Conservation (phyloP, 2,888 invertebrate genomes). For the Thelaira solivaga region DNA sequence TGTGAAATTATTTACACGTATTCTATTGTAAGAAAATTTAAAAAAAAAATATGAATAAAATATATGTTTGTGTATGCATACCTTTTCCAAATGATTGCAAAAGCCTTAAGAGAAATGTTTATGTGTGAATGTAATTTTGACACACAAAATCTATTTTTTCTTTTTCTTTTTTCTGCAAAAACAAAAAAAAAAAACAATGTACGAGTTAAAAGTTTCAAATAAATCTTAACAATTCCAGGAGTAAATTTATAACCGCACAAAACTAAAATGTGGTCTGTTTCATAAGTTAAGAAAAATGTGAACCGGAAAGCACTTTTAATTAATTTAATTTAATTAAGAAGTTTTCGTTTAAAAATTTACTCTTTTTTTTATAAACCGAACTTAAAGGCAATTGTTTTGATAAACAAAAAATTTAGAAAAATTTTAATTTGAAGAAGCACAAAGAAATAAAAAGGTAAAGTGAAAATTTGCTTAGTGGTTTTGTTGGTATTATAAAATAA, state of each 20-base stretch:
- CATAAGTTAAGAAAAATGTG: neutral
- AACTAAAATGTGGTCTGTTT: neutral
- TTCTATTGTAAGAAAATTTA: neutral
- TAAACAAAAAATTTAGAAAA: too few relatives aligned
- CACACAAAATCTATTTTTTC: neutral
- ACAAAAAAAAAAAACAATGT: neutral
- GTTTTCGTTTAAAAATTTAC: too few relatives aligned
- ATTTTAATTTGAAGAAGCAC: too few relatives aligned
- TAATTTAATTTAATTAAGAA: too few relatives aligned
- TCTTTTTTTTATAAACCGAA: too few relatives aligned
- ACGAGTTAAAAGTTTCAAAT: conserved; percentile 28
- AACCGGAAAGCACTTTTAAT: neutral
- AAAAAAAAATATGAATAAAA: neutral
- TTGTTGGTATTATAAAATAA: too few relatives aligned
- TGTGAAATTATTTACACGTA: conserved; percentile 3
- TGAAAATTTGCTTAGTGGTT: too few relatives aligned
- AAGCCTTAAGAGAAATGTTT: neutral
- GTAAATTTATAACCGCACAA: conserved; percentile 29
- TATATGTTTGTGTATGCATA: neutral
- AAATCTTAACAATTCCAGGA: conserved; percentile 42
- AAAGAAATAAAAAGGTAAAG: too few relatives aligned
- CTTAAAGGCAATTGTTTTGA: too few relatives aligned
- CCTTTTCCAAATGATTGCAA: neutral
- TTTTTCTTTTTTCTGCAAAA: too few relatives aligned
- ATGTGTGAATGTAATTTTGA: neutral